Evolutionary conservation across 1,140 invertebrate genomes (phyloP), one percentile per base, ranked within the genome.

Genomic region (Hydropsyche tenuis): DNA sequence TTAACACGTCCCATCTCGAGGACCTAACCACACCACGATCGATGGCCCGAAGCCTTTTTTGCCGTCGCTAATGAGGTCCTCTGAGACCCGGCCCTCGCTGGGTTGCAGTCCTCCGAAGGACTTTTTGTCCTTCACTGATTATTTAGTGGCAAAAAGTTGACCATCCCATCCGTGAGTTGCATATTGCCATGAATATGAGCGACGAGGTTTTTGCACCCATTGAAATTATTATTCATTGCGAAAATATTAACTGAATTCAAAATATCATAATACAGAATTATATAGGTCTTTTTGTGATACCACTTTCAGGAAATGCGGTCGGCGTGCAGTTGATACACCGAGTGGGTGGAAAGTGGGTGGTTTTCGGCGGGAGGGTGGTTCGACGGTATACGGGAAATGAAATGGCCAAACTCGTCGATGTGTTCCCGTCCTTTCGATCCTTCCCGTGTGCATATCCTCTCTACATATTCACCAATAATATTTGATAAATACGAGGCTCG

Each of bases 301-400:
- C 56, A 60, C 14, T 22, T 25, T 7, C 18, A 43, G 65, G 18
- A 68, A 45, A 48, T 43, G 18, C 16, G 37, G 60, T 46, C 27
- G 18, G 53, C 14, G 43, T 42, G 9, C 9, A 37, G 3, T 37
- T 9, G 30, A 37, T 37, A 23, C 25, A 45, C n/a, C n/a, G n/a
- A n/a, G n/a, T n/a, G n/a, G n/a, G n/a, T n/a, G n/a, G n/a, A n/a
- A n/a, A n/a, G n/a, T n/a, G n/a, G n/a, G n/a, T n/a, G n/a, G n/a
- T n/a, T n/a, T n/a, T n/a, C n/a, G n/a, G n/a, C n/a, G n/a, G n/a
- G n/a, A n/a, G n/a, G 46, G 16, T 1, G 30, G 51, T 18, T 56
- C 60, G 56, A 68, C 48, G 63, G 66, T 37, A 37, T 75, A 75
- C 74, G 66, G 74, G 74, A 75, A 75, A 75, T 75, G 74, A 75